Evolutionary conservation across 2,888 invertebrate species (phyloP).

Genomic region (Amphimallon solstitiale): DNA sequence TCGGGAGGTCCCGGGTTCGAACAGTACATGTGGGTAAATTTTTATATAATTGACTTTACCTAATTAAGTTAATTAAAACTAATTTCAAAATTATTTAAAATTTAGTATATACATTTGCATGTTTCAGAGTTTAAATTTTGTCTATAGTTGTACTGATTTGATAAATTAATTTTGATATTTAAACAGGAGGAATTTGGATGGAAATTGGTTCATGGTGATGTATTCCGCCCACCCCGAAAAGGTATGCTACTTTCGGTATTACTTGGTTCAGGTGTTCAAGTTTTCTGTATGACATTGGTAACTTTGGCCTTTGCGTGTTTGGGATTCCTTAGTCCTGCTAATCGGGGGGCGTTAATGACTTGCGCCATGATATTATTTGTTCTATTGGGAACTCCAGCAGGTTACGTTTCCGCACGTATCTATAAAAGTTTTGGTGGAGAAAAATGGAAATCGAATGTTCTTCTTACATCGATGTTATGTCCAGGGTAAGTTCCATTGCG

Average conservation of each 20-base stretch:
- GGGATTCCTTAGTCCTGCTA: conserved; percentile 98
- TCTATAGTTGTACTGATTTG: no score
- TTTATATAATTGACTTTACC: no score
- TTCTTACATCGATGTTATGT: conserved; percentile 95
- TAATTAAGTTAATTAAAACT: no score
- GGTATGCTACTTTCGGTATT: conserved; percentile 96
- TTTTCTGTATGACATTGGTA: conserved; percentile 94
- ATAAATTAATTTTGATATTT: background rate
- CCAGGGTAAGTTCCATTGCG: conserved; percentile 71
- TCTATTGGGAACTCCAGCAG: conserved; percentile 95
- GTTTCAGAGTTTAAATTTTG: background rate
- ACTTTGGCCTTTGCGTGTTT: conserved; percentile 98
- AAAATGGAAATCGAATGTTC: conserved; percentile 98
- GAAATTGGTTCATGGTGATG: conserved; percentile 98
- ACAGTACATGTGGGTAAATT: no score
- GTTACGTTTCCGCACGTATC: conserved; percentile 95
- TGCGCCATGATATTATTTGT: conserved; percentile 97
- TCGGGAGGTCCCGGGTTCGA: no score
- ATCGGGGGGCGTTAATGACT: conserved; percentile 98
- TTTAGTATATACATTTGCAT: no score
- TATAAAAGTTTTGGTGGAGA: conserved; percentile 99
- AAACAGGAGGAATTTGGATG: conserved; percentile 92
- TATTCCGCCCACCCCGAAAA: conserved; percentile 94
- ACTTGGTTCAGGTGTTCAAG: conserved; percentile 96
- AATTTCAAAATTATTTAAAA: no score